Evolutionary conservation across 1,140 invertebrate species (phyloP), one percentile per base, ranked within the genome.

Genomic region (Drosophila pachea): DNA sequence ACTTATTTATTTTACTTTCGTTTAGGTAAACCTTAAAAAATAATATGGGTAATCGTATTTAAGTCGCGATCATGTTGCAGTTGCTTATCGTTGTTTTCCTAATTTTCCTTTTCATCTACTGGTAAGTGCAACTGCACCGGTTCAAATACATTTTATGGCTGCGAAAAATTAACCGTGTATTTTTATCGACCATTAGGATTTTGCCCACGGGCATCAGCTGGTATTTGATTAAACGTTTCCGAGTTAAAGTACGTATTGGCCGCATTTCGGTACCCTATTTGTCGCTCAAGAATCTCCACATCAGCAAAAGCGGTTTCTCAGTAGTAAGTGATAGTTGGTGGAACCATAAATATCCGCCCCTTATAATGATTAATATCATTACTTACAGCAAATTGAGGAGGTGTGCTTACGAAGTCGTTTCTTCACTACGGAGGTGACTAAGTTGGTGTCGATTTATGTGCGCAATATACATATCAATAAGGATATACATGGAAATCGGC

Each of bases 371-470:
- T 56, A 55, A 36, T 53, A 66, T 69, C 8, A 33, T 4, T 79
- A 62, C 36, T 91, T 91, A 35, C 74, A 97, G 95, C 93, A 96
- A 90, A 93, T 98, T 67, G 95, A 97, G 78, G 94, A 96, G 89
- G 93, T 97, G 58, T 94, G 95, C 77, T 92, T 97, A 58, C 93
- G 95, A 12, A 97, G 96, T 88, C 97, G 96, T 90, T 94, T 97
- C 86, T 93, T 97, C 58, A 97, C 96, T 88, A 96, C 95, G 7
- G 95, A 97, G 71, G 94, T 96, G 29, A 96, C 95, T 16, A 98
- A 97, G 90, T 90, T 97, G 7, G 88, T 98, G 14, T 95, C 95
- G 7, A 92, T 98, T 32, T 93, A 96, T 29, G 93, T 97, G 71
- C 92, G 93, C 55, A 95, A 96, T 88, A 94, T 97, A 5, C 91